Base-by-base conservation (phyloP, 2,797 vertebrate species). In the Aotus griseimembra region DNA sequence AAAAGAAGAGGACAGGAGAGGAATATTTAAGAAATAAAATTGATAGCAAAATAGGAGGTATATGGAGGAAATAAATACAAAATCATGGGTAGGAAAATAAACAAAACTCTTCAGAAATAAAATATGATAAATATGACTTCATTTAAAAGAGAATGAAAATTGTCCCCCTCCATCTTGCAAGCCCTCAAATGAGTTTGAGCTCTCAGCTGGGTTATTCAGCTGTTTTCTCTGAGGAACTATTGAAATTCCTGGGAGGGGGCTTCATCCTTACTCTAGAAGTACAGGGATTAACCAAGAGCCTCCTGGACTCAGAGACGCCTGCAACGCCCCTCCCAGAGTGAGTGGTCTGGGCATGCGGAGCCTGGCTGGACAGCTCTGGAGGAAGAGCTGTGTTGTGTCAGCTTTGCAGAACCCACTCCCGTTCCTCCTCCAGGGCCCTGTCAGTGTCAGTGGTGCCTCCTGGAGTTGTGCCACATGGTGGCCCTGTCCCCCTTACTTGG, bases 11-110 rank as follows among this genome's bases (percentile, higher is more conserved):
- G 70, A 84, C 8, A n/a, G 24, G 61, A 39, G 39, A 95, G 92
- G 52, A 82, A 44, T 81, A 90, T 81, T 90, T 86, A 89, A 70
- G 73, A 94, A 93, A 52, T 46, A 94, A 94, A 92, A 94, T 80
- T 72, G 48, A 73, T 73, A 73, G 46, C 22, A 95, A 95, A 95
- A 90, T 73, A 92, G 52, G 85, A 81, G n/a, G 36, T 14, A 94
- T 70, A 88, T 70, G 57, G 86, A 95, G 73, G 73, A 92, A 94
- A 93, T 76, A 64, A 67, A 87, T 76, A 55, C 77, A 80, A 76
- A 79, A 20, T 79, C 33, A 52, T 26, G 24, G 52, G 46, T 26
- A 90, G 44, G 30, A 83, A 96, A 96, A 84, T 17, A 83, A 90
- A 76, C 9, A 93, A 61, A 93, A 80, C 22, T 28, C 73, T 11